Evolutionary conservation across 2,888 invertebrate genomes (phyloP), one percentile per base, ranked within the genome.

Genomic region (Lochmaea capreae): DNA sequence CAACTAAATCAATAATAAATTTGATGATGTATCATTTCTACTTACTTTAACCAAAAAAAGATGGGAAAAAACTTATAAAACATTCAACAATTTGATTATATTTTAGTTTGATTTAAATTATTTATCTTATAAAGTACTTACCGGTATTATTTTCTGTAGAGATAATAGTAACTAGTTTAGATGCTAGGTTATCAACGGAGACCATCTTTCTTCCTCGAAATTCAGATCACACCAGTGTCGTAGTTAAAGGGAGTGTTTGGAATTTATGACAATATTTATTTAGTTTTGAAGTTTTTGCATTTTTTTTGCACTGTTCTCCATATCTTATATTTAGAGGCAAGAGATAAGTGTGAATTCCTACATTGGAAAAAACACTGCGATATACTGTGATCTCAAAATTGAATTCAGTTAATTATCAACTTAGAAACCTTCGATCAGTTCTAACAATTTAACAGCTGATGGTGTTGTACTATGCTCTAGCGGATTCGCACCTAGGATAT

Each of bases 131-230:
- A 74, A 72, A 85, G 12, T 10, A 62, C 83, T 79, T 86, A 90
- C 90, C 90, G 85, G 87, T 86, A 71, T 88, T 86, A 73, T 87
- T 85, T 81, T 88, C 88, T 52, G 87, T 82, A 81, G 89, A 89
- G 77, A 90, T 85, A 77, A 90, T 84, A 52, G 89, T 89, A 83
- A 90, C 90, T 79, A 91, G 86, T 85, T 90, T 91, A 10, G 90
- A 89, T 61, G 90, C 90, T 78, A 91, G 88, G 84, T 91, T 91
- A 84, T 90, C 86, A 57, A 86, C 82, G 16, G 83, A 84, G 81
- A 86, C 85, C 86, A 86, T 87, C 49, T 43, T 49, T 46, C 59
- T 59, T 11, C 62, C 14, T n/a, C 18, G 16, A 62, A 62, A 62
- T 39, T 39, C 62, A 39, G 33, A 11, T 18, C n/a, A n/a, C 49